A percentile compares a stretch with the other conserved stretches of the same genome.
These are phyloP conservation scores for Macrocentrus cingulum DNA, from an alignment of 1,140 invertebrate genomes.

Conservation along the genomic window DNA sequence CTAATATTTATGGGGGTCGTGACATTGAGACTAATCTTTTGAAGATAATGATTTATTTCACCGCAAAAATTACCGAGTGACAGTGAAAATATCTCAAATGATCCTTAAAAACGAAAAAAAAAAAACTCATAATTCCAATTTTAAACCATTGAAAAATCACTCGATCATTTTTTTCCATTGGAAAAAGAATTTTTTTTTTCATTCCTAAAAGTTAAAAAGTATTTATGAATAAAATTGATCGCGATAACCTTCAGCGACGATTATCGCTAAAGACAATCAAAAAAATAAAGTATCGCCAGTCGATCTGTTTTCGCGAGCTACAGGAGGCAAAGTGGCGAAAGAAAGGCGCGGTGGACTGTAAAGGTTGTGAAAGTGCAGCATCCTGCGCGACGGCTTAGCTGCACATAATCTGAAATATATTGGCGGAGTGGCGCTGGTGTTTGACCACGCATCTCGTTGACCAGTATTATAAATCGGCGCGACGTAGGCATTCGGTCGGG, in stretches of 20 bases:
- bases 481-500: constrained; percentile 58
- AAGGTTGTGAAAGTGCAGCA: constrained; percentile 6
- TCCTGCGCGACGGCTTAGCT: constrained; percentile 40
- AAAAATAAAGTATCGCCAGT: too few relatives aligned
- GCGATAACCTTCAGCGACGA: too few relatives aligned
- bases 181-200: too few relatives aligned
- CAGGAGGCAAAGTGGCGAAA: too few relatives aligned
- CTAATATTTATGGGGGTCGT: constrained; percentile 60
- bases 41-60: constrained; percentile 55
- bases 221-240: too few relatives aligned
- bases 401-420: constrained; percentile 59
- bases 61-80: constrained; percentile 3
- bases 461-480: constrained; percentile 58
- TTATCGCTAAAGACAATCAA: too few relatives aligned
- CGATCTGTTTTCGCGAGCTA: too few relatives aligned
- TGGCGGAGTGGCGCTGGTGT: constrained; percentile 49
- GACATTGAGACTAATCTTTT: constrained; percentile 58
- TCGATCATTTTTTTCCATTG: too few relatives aligned
- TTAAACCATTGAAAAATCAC: too few relatives aligned
- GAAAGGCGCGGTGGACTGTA: constrained; percentile 11
- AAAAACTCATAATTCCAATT: background rate
- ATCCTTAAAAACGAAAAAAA: background rate
- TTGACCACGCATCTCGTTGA: constrained; percentile 59
- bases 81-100: background rate
- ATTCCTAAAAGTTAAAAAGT: too few relatives aligned